Evolutionary conservation across 2,888 invertebrate genomes (phyloP), one percentile per base, ranked within the genome.

Genomic region (Drosophila fungiperda): DNA sequence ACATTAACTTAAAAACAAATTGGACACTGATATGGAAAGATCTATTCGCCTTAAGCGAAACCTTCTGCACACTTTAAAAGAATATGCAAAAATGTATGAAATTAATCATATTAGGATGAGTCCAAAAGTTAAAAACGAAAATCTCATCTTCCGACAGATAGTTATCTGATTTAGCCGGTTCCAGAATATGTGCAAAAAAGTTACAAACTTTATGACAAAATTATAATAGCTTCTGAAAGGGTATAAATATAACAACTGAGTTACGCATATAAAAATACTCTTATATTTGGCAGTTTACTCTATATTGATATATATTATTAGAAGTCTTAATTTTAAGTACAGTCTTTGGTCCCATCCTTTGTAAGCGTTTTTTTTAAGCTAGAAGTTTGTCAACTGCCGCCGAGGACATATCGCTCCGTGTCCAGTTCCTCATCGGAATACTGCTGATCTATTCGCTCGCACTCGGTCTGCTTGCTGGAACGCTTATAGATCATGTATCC

Each of bases 401-500:
- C 84, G 8, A 91, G 73, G 17, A 90, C 86, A 73, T 82, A 91
- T 36, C 82, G 86, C 38, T 87, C 88, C 42, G 83, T 84, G 9
- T 82, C 80, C 33, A 80, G 60, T 33, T 90, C 86, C 57, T 91
- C 90, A 26, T 91, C 89, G 6, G 83, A 84, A 61, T 82, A 83
- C 12, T 82, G 78, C 23, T 63, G 71, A n/a, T 83, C 80, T 8
- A 90, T 83, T n/a, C 75, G 74, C 26, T 88, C 87, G 23, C 89
- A 89, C 7, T 89, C 89, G 4, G 53, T 54, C 9, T 61, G 74
- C 0, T 55, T 42, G 20, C 68, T 79, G 67, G 80, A 90, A 36
- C 85, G 84, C 40, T 90, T 92, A 60, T 88, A 86, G 5, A 83
- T 71, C 59, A 89, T 50, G 69, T 91, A 92, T 55, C 91, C 89